Evolutionary conservation across 2,797 vertebrate species (phyloP).

Genomic region (Crenichthys baileyi): DNA sequence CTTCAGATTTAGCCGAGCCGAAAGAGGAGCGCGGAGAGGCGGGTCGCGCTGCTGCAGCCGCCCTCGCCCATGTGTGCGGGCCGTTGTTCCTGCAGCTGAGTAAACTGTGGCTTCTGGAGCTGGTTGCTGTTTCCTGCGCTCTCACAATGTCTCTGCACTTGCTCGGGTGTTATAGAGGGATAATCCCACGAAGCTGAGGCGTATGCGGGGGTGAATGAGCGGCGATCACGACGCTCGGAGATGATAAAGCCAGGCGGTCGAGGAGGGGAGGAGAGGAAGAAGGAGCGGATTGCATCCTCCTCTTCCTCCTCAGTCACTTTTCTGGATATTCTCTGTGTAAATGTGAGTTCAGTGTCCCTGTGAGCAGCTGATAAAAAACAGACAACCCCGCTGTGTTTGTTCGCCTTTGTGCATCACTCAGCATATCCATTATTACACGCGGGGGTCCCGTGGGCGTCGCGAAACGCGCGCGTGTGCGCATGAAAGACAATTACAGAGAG

Average conservation of each 20-base stretch:
- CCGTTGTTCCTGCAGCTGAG: conserved; percentile 66
- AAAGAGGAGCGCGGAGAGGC: conserved; percentile 44
- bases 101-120: conserved; percentile 61
- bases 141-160: neutral
- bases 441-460: conserved; percentile 76
- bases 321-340: neutral
- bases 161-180: conserved; percentile 36
- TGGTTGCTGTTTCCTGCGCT: conserved; percentile 31
- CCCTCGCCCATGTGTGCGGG: conserved; percentile 66
- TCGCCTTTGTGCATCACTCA: conserved; percentile 83
- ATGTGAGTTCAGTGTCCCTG: conserved; percentile 14
- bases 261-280: conserved; percentile 13
- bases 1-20: conserved; percentile 43
- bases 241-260: conserved; percentile 60
- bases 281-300: conserved; percentile 32
- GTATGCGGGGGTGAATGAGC: conserved; percentile 45
- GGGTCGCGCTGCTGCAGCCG: conserved; percentile 63
- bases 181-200: conserved; percentile 37
- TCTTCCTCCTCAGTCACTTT: conserved; percentile 35
- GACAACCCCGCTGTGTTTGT: conserved; percentile 70
- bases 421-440: conserved; percentile 79
- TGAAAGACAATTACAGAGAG: conserved; percentile 42
- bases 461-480: conserved; percentile 57
- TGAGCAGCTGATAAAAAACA: conserved; percentile 57
- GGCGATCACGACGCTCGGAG: conserved; percentile 64